Base-by-base conservation (phyloP, 1,140 invertebrate genomes). In the Drosophila orosa region DNA sequence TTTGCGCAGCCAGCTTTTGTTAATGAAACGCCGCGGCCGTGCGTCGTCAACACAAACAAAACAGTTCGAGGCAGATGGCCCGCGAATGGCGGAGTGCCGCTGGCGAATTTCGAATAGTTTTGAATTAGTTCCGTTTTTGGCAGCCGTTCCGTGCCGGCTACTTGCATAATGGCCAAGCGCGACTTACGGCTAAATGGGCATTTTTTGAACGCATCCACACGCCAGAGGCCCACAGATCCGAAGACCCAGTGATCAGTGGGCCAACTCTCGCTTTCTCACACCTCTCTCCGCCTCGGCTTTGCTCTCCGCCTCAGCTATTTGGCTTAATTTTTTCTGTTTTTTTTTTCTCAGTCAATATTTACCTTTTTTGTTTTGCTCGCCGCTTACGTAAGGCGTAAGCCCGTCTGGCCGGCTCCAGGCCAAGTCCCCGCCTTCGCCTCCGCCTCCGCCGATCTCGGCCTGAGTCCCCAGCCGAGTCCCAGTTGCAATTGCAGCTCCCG, bases 361-460 rank as follows among this genome's bases (percentile, higher is more conserved):
- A 89, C 84, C 84, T 89, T 89, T 89, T 89, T 89, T 89, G 84
- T 89, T 89, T 89, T 89, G 84, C 81, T 89, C 85, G 48, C 45
- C 33, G 66, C 80, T 89, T 89, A 89, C 80, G 77, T 89, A 89
- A 89, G 69, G 60, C 67, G 44, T 72, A 65, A 78, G 76, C 65
- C 42, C 58, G 75, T 78, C 75, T 40, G 67, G 74, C 74, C 73
- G 74, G 74, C 74, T 59, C 35, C 61, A 55, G 45, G 54, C 48
- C 82, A 69, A 25, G 68, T 69, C 65, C 45, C 50, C 65, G 52
- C 71, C 58, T 24, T 19, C 60, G 56, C 29, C 42, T 27, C 52
- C 19, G 52, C 45, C 50, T 25, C 45, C 9, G 24, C 48, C 67
- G 17, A 31, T 56, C 31, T 39, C 22, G 40, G 19, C 42, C 60